Evolutionary conservation across 2,888 invertebrate genomes (phyloP), one percentile per base, ranked within the genome.

Genomic region (Tenodera sinensis): DNA sequence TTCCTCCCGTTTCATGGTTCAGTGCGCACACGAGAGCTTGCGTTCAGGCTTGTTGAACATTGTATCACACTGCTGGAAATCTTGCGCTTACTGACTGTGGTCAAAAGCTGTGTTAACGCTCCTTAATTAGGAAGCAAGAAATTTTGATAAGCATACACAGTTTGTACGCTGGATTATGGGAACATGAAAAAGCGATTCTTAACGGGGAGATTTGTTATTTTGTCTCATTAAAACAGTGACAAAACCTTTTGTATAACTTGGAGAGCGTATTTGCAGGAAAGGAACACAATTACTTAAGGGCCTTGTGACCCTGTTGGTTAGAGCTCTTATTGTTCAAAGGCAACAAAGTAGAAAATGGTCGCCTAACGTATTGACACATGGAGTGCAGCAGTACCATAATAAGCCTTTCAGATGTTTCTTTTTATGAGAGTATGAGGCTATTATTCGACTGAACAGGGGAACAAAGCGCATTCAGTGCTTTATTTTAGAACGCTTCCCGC

Each of bases 261-360:
- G 12, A 42, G 42, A 42, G 42, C 42, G 42, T 42, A 42, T 42
- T 42, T 12, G 42, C 9, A 42, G 42, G 42, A 42, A 42, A 42
- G 2, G 42, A 42, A 71, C 54, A 71, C 54, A 71, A 71, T 71
- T 71, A 71, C 54, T 20, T 71, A 71, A 71, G 85, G 28, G 27
- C 20, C 81, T 28, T 30, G 89, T 42, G 71, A 84, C 83, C 83
- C 83, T 81, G 88, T 89, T 88, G 88, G 90, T 83, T 90, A 87
- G 87, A 71, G 7, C 28, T 71, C 83, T 14, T 86, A 89, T 90
- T 90, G 89, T 90, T 83, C 89, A 85, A 89, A 89, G 90, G 90
- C 89, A 90, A 90, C 90, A 90, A 90, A 89, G 90, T 88, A 88
- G 85, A 90, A 90, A 90, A 90, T 90, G 89, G 88, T 30, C 47